These are phyloP conservation scores for Microplitis demolitor DNA, from an alignment of 1,140 invertebrate species.

Conservation along the genomic window DNA sequence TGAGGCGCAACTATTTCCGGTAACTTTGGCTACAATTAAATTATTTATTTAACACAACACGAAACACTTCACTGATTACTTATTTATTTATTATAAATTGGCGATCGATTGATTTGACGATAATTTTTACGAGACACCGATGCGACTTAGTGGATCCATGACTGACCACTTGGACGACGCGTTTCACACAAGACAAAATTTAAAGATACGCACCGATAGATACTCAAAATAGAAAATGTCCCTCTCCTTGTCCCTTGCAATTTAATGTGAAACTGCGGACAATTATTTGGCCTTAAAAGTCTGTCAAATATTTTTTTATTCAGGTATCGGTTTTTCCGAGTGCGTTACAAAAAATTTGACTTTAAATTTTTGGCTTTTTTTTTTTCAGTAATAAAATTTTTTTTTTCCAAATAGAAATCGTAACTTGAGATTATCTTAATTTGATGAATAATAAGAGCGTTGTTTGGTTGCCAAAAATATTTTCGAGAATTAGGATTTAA, in stretches of 20 bases:
- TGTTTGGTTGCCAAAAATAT: too few species aligned
- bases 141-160: conserved; percentile 29
- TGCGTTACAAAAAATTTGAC: too few species aligned
- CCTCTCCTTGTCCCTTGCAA: conserved; percentile 43
- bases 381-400: too few species aligned
- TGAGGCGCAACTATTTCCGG: conserved; percentile 76
- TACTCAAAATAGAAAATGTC: conserved; percentile 55
- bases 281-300: background rate
- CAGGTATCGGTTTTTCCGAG: too few species aligned
- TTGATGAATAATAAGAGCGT: too few species aligned
- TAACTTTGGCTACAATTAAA: conserved; percentile 25
- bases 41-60: background rate
- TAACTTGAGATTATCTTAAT: too few species aligned
- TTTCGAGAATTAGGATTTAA: background rate
- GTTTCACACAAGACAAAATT: conserved; percentile 8
- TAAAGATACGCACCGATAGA: conserved; percentile 9
- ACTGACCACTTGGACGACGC: conserved; percentile 24
- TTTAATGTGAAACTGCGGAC: conserved; percentile 21
- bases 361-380: too few species aligned
- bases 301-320: background rate
- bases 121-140: conserved; percentile 24
- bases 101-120: background rate
- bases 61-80: background rate
- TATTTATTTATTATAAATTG: background rate
- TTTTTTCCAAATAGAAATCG: too few species aligned